These are phyloP conservation scores for Drosophila paulistorum DNA, from an alignment of 1,140 invertebrate genomes.

Conservation along the genomic window DNA sequence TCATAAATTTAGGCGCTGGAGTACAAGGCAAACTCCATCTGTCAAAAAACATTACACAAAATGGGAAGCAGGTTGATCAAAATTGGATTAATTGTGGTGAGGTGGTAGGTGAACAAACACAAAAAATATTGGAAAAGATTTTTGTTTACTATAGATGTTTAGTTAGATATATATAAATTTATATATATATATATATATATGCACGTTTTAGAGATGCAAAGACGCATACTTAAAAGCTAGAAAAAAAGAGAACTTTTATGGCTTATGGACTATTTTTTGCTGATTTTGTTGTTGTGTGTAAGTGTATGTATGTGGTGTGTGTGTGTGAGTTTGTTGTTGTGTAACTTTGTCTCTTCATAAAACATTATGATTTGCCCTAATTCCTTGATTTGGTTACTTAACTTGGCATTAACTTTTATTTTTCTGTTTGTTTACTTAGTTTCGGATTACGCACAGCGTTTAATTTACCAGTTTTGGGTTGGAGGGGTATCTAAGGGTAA, in stretches of 20 bases:
- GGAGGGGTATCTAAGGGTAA: slow-evolving; percentile 12
- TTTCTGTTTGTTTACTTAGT: slow-evolving; percentile 25
- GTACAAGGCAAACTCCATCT: slow-evolving; percentile 46
- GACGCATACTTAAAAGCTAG: slow-evolving; percentile 66
- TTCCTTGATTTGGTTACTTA: slow-evolving; percentile 68
- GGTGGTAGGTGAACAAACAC: slow-evolving; percentile 56
- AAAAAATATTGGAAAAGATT: slow-evolving; percentile 36
- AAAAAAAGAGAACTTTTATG: slow-evolving; percentile 70
- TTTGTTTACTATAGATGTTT: slow-evolving; percentile 16
- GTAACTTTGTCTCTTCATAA: slow-evolving; percentile 49
- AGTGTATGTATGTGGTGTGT: slow-evolving; percentile 23
- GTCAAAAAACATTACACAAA: slow-evolving; percentile 69
- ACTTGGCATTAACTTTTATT: slow-evolving; percentile 30
- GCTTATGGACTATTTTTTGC: slow-evolving; percentile 53
- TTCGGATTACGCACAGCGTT: slow-evolving; percentile 77
- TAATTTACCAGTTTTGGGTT: slow-evolving; percentile 52
- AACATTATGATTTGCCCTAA: slow-evolving; percentile 60
- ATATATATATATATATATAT: not conserved
- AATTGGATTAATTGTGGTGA: slow-evolving; percentile 16
- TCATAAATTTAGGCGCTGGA: slow-evolving; percentile 38
- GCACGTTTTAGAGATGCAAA: slow-evolving; percentile 33
- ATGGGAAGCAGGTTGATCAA: slow-evolving; percentile 48
- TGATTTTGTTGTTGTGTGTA: too few relatives aligned
- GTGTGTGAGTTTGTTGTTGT: slow-evolving; percentile 52
- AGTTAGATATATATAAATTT: not conserved